Evolutionary conservation across 2,113 vertebrate genomes (phyloP).

Genomic region (Crotalus helleri): DNA sequence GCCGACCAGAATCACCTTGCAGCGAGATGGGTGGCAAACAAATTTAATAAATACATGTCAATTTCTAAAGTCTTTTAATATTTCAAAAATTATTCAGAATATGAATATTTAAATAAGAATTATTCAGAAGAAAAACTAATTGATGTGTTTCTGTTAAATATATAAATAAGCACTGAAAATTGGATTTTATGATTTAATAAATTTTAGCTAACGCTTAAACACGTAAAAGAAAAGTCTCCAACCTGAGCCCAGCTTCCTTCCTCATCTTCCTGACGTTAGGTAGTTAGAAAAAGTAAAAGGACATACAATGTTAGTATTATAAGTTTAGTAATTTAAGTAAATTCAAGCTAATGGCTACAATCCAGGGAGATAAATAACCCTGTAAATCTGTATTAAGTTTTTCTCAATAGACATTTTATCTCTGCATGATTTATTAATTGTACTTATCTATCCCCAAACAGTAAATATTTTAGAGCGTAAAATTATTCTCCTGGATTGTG

Average conservation of each 20-base stretch:
- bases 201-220: not conserved
- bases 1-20: not conserved
- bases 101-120: not conserved
- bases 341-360: not conserved
- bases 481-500: not conserved
- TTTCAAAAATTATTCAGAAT: not conserved
- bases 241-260: slow-evolving; percentile 99
- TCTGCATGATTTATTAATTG: not conserved
- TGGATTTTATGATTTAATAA: not conserved
- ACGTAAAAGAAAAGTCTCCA: slow-evolving; percentile 69
- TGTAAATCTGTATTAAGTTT: not conserved
- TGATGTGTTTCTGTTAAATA: not conserved
- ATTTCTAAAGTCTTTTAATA: not conserved
- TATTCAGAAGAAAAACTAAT: not conserved
- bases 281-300: slow-evolving; percentile 87
- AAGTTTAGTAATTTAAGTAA: slow-evolving; percentile 44
- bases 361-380: not conserved
- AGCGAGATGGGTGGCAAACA: not conserved
- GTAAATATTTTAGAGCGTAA: not conserved
- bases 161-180: not conserved
- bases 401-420: not conserved
- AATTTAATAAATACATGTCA: not conserved
- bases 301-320: slow-evolving; percentile 70
- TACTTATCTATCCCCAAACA: not conserved
- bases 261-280: slow-evolving; percentile 96